Base-by-base conservation (phyloP, 2,797 vertebrate species). In the Macroramphosus scolopax region DNA sequence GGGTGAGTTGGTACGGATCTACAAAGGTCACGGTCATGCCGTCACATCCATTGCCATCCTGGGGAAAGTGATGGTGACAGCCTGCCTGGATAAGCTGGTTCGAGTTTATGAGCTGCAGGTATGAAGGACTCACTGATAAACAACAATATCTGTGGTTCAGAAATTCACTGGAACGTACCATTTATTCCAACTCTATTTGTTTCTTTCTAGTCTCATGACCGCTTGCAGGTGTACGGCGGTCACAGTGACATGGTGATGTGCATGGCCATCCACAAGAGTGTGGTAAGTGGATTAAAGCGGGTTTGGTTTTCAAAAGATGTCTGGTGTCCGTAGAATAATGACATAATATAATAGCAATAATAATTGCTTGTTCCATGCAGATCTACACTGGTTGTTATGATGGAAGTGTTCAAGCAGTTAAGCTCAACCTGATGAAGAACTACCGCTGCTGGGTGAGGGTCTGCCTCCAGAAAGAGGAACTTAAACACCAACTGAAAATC, bases 191-290 rank as follows among this genome's bases (percentile, higher is more conserved):
- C 8, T 6, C 8, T 39, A 0, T 35, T 11, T 47, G 11, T 35
- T 31, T 30, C 34, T 40, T 17, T 71, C 9, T 68, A 99, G 97
- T 96, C 96, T 0, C 94, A 96, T 0, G 92, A 97, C 78, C 91
- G 92, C 39, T 86, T 99, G 80, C 97, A 99, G 84, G 94, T 98
- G 37, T 98, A 98, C 6, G 94, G 95, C 39, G 95, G 95, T 62
- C 93, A 98, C 88, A 91, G 88, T 30, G 95, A 96, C 63, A 96
- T 98, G 96, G 94, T 98, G 81, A 94, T 97, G 93, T 98, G 95
- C 60, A 97, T 99, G 96, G 86, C 90, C 34, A 87, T 99, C 43
- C 92, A 98, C 68, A 96, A 94, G 58, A 96, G 92, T 72, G 92
- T 96, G 93, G 97, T 98, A 87, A 77, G 87, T 80, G 4, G 39